Evolutionary conservation across 2,113 vertebrate species (phyloP).

Genomic region (Mastomys natalensis): DNA sequence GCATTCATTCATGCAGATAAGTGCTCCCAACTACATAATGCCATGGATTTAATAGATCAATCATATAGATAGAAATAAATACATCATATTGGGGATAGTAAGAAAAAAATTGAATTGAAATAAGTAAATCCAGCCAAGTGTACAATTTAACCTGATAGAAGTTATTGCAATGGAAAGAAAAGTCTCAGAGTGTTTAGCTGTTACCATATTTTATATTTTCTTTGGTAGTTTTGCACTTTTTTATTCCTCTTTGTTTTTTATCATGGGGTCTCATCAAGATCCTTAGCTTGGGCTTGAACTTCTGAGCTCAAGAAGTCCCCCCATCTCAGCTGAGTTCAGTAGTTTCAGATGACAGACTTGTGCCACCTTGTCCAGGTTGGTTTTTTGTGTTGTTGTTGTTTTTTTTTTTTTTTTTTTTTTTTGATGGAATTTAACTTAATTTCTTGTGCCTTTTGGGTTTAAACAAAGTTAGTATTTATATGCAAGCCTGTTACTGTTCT

Average conservation of each 20-base stretch:
- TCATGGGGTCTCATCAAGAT: neutral
- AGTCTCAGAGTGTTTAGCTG: neutral
- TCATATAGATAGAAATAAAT: neutral
- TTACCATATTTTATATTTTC: constrained; percentile 25
- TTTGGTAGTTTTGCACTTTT: no score
- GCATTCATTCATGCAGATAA: neutral
- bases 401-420: neutral
- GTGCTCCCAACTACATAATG: constrained; percentile 44
- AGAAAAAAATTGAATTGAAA: neutral
- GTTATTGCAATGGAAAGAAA: constrained; percentile 36
- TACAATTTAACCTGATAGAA: constrained; percentile 40
- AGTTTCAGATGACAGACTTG: neutral
- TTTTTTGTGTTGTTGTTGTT: no score
- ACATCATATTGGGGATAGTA: neutral
- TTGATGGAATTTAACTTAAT: neutral
- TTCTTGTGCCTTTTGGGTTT: constrained; percentile 39
- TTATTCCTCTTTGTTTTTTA: neutral
- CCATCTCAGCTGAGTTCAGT: neutral
- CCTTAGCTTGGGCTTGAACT: neutral
- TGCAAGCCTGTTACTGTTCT: neutral
- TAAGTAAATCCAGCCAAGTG: neutral
- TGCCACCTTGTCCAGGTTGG: neutral
- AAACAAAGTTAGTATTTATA: constrained; percentile 37
- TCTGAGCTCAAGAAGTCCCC: neutral
- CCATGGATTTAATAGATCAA: neutral